A percentile compares a stretch with the other conserved stretches of the same genome.
phyloP scores from a whole-genome alignment of 2,888 invertebrate genomes.

The Andrena chrysosceles region DNA sequence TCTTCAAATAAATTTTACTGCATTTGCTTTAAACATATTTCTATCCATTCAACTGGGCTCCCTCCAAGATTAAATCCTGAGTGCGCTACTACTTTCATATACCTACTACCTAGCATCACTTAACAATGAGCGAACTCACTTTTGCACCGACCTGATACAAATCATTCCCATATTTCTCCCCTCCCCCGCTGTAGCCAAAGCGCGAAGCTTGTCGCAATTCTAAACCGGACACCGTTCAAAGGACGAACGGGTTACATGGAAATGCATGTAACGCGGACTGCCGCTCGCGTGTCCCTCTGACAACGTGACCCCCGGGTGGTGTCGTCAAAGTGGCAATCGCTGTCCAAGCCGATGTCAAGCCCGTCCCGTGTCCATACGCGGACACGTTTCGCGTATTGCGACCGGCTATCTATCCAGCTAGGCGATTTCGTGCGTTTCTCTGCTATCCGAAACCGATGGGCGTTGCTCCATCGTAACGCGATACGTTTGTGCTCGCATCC shows the following conservation, averaged over 20 bases:
- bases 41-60: no score
- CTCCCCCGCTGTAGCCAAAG: not conserved
- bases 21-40: no score
- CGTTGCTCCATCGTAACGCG: conserved; percentile 78
- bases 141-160: not conserved
- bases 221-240: conserved; percentile 10
- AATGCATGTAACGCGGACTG: conserved; percentile 1
- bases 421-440: conserved; percentile 69
- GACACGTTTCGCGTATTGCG: conserved; percentile 56
- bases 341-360: conserved; percentile 51
- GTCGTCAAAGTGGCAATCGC: conserved; percentile 42
- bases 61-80: no score
- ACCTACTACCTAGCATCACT: no score
- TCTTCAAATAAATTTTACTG: no score
- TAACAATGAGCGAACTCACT: no score
- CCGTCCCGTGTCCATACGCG: conserved; percentile 18
- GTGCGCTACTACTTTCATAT: no score
- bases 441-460: conserved; percentile 80
- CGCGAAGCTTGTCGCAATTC: conserved; percentile 4
- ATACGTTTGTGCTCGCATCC: conserved; percentile 76
- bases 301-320: not conserved
- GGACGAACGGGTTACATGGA: not conserved
- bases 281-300: not conserved
- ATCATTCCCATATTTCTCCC: not conserved
- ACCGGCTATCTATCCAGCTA: conserved; percentile 39